Conservation (phyloP, 2,113 vertebrate species). For the Amblyopsis rosae region DNA sequence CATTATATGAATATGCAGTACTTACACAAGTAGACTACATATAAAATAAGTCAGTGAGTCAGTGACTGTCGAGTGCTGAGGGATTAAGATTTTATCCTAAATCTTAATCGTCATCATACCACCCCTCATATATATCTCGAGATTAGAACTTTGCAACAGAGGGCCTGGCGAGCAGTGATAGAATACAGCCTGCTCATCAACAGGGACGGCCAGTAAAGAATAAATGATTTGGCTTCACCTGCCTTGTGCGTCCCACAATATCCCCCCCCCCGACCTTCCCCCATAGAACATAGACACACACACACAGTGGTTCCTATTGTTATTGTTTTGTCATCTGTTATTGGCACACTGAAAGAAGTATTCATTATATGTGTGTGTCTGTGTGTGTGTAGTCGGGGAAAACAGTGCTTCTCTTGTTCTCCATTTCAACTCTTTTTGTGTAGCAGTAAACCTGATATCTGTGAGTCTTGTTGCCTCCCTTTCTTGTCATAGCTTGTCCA, state of each 20-base stretch:
- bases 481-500: constrained; percentile 67
- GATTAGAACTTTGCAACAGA: constrained; percentile 53
- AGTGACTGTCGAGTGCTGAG: constrained; percentile 48
- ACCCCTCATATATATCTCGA: constrained; percentile 5
- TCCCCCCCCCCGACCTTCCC: constrained; percentile 4
- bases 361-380: constrained; percentile 18
- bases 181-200: neutral
- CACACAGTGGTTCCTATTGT: constrained; percentile 3
- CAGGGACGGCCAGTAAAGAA: constrained; percentile 29
- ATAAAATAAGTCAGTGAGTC: constrained; percentile 23
- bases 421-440: constrained; percentile 1
- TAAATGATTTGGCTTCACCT: constrained; percentile 9
- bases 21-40: too few species aligned
- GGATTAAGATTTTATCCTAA: constrained; percentile 39
- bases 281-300: constrained; percentile 3
- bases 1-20: too few species aligned
- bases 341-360: constrained; percentile 2
- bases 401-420: constrained; percentile 6
- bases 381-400: constrained; percentile 4
- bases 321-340: constrained; percentile 2
- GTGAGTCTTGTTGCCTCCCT: neutral
- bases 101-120: constrained; percentile 51
- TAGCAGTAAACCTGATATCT: neutral
- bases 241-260: neutral
- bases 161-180: constrained; percentile 39